Evolutionary conservation across 2,797 vertebrate genomes (phyloP).

Genomic region (Oophaga sylvatica): DNA sequence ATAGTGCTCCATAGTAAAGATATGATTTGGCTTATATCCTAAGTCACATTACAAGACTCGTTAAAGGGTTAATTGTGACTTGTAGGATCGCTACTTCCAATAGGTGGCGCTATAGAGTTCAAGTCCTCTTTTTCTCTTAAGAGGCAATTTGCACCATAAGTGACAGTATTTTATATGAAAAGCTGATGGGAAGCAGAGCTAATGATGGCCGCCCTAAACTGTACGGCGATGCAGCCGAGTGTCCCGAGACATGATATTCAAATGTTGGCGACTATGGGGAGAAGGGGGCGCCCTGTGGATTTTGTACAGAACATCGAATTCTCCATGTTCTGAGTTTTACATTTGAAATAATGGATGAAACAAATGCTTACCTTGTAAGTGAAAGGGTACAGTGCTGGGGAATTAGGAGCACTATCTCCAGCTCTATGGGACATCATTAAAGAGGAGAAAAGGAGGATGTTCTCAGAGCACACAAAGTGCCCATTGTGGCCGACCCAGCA

Average conservation of each 20-base stretch:
- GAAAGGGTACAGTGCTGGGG: not conserved
- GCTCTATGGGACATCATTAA: slow-evolving; percentile 55
- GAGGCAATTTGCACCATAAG: too few species aligned
- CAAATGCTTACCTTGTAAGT: slow-evolving; percentile 27
- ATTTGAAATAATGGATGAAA: slow-evolving; percentile 18
- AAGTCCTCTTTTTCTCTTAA: too few species aligned
- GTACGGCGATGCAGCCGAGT: not conserved
- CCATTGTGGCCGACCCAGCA: slow-evolving; percentile 54
- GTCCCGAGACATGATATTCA: not conserved
- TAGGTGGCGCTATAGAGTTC: too few species aligned
- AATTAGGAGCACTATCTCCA: slow-evolving; percentile 32
- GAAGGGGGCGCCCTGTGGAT: not conserved
- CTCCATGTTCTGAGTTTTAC: not conserved
- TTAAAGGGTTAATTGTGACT: too few species aligned
- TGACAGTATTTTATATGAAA: too few species aligned
- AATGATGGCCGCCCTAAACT: not conserved
- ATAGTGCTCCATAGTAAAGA: too few species aligned
- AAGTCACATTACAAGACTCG: too few species aligned
- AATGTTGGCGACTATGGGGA: not conserved
- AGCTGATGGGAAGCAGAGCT: too few species aligned
- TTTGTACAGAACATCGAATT: not conserved
- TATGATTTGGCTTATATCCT: too few species aligned
- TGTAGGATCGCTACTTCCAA: too few species aligned
- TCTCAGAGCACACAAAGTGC: slow-evolving; percentile 49
- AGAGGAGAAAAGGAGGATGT: slow-evolving; percentile 52